Conservation (phyloP, 2,888 invertebrate genomes). For the Yponomeuta evonymella region DNA sequence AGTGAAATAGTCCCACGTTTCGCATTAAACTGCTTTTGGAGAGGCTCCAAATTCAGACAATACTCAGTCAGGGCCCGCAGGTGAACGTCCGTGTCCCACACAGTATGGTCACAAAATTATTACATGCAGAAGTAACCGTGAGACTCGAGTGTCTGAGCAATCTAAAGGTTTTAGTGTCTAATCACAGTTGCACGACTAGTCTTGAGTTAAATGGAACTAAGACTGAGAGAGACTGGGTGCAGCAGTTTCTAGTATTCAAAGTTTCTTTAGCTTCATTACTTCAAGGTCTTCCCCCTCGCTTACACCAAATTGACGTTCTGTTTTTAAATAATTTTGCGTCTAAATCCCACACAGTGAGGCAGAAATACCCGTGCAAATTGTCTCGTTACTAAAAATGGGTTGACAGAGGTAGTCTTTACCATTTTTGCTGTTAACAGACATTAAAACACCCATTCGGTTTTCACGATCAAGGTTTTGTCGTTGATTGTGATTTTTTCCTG, state of each 20-base stretch:
- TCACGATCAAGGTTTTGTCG: conserved; percentile 5
- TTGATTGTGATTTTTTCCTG: not conserved
- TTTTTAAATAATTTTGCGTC: not conserved
- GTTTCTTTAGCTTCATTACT: too few relatives aligned
- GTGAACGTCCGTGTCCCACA: conserved; percentile 65
- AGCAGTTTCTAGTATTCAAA: too few relatives aligned
- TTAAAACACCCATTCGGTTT: not conserved
- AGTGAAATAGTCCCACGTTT: conserved; percentile 3
- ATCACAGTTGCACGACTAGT: not conserved
- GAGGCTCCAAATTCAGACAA: conserved; percentile 46
- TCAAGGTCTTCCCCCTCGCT: too few relatives aligned
- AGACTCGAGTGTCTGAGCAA: not conserved
- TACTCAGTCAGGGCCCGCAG: conserved; percentile 54
- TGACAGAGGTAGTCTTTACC: conserved; percentile 7
- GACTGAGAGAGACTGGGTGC: too few relatives aligned
- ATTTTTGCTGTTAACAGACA: conserved; percentile 8
- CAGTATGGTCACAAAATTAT: conserved; percentile 23
- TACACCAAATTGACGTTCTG: not conserved
- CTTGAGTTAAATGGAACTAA: too few relatives aligned
- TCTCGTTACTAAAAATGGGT: conserved; percentile 7
- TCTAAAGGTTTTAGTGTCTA: not conserved
- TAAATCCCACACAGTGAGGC: not conserved
- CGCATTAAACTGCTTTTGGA: conserved; percentile 50
- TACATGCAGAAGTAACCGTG: not conserved
- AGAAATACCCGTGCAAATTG: conserved; percentile 4